Conservation (phyloP, 2,113 vertebrate species). For the Myxocyprinus asiaticus region DNA sequence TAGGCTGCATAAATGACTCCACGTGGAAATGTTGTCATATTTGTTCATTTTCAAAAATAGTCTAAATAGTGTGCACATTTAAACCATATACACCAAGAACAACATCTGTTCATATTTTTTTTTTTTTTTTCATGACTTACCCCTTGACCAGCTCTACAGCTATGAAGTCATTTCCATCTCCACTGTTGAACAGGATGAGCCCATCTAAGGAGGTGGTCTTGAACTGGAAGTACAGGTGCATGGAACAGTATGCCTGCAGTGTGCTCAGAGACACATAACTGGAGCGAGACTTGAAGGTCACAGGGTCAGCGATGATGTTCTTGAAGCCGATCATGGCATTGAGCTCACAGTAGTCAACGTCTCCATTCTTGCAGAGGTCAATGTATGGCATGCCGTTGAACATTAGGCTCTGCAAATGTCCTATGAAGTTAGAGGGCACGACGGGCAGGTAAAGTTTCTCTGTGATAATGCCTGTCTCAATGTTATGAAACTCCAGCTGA, state of each 20-base stretch:
- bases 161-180: no score
- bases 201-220: constrained; percentile 97
- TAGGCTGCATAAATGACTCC: no score
- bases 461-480: constrained; percentile 97
- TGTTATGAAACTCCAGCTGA: constrained; percentile 97
- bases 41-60: no score
- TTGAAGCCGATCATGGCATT: constrained; percentile 89
- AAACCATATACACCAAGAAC: no score
- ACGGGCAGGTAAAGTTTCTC: constrained; percentile 90
- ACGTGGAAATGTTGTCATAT: no score
- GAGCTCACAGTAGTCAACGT: constrained; percentile 82
- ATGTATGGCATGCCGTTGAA: constrained; percentile 99
- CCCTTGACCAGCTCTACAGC: no score
- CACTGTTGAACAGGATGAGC: constrained; percentile 81
- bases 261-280: constrained; percentile 93
- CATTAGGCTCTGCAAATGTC: constrained; percentile 94
- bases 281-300: constrained; percentile 98
- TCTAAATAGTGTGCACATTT: no score
- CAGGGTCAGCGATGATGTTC: constrained; percentile 96
- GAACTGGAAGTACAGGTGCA: constrained; percentile 99
- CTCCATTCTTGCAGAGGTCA: constrained; percentile 97
- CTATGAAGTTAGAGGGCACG: constrained; percentile 97
- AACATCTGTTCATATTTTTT: no score
- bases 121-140: no score
- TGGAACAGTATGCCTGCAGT: constrained; percentile 96